Evolutionary conservation across 1,140 invertebrate genomes (phyloP).

Genomic region (Dendroctonus valens): DNA sequence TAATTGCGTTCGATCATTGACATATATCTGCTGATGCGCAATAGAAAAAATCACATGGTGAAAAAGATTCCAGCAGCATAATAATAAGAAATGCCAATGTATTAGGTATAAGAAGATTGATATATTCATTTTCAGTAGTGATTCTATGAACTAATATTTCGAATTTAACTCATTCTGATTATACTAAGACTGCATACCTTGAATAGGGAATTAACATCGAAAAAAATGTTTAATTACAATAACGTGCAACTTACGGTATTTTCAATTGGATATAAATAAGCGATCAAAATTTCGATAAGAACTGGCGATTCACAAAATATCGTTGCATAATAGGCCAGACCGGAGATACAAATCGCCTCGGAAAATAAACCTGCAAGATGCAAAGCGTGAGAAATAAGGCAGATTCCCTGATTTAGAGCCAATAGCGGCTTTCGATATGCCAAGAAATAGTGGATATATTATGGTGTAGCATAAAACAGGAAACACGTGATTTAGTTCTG

Average conservation of each 20-base stretch:
- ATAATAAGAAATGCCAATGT: no score
- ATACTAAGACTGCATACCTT: no score
- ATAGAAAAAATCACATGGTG: no score
- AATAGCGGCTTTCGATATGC: constrained; percentile 19
- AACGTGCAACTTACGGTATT: not conserved
- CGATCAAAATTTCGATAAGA: constrained; percentile 16
- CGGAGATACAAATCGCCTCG: constrained; percentile 18
- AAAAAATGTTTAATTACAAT: not conserved
- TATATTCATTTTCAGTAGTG: no score
- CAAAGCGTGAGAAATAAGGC: constrained; percentile 29
- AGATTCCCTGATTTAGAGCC: constrained; percentile 27
- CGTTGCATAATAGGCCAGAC: constrained; percentile 15
- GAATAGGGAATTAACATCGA: no score
- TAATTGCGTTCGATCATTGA: no score
- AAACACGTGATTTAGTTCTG: constrained; percentile 18
- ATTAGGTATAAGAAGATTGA: no score
- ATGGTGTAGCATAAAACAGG: constrained; percentile 18
- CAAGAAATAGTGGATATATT: constrained; percentile 17
- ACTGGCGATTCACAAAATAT: constrained; percentile 14
- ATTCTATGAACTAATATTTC: no score
- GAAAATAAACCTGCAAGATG: constrained; percentile 16
- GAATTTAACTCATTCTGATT: no score
- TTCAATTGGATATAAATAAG: not conserved
- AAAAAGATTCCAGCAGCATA: no score
- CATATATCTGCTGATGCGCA: no score